These are phyloP conservation scores for Caenorhabditis imperialis DNA, from an alignment of 2,888 invertebrate species.

Conservation along the genomic window DNA sequence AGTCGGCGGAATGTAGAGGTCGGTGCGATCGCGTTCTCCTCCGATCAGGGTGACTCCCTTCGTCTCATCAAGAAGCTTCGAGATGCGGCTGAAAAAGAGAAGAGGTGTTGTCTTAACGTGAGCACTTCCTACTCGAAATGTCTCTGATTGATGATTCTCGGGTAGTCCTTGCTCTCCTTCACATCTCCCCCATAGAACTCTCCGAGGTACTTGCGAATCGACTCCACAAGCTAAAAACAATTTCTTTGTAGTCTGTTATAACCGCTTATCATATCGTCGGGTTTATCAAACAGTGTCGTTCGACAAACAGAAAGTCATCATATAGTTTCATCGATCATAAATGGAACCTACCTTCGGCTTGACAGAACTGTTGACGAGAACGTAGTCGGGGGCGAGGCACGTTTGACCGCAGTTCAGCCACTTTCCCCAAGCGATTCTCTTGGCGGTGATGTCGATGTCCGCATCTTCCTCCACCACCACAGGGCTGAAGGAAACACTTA, in stretches of 20 bases:
- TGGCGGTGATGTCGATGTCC: constrained; percentile 86
- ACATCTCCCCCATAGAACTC: constrained; percentile 60
- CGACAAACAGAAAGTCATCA: constrained; percentile 84
- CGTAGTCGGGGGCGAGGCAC: constrained; percentile 76
- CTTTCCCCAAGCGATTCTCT: constrained; percentile 94
- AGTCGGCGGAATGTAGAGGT: constrained; percentile 89
- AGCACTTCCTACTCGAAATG: constrained; percentile 91
- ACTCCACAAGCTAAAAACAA: constrained; percentile 57
- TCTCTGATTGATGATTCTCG: constrained; percentile 88
- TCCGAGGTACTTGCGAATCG: constrained; percentile 52
- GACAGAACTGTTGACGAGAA: constrained; percentile 62
- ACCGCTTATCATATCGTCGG: constrained; percentile 89
- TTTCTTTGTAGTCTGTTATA: constrained; percentile 82
- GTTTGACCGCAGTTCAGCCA: constrained; percentile 84
- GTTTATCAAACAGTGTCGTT: constrained; percentile 85
- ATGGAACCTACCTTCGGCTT: constrained; percentile 56
- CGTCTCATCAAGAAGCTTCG: constrained; percentile 83
- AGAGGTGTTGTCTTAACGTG: too few relatives aligned
- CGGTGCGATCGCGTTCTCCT: constrained; percentile 83
- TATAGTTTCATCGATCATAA: constrained; percentile 26
- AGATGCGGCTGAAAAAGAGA: constrained; percentile 83
- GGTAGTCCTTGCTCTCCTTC: constrained; percentile 86
- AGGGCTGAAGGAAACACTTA: constrained; percentile 83
- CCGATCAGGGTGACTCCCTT: constrained; percentile 83
- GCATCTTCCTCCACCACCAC: constrained; percentile 88